Evolutionary conservation across 37 sponge, comb jelly and placozoan species (phyloP).

Genomic region (Mnemiopsis leidyi): DNA sequence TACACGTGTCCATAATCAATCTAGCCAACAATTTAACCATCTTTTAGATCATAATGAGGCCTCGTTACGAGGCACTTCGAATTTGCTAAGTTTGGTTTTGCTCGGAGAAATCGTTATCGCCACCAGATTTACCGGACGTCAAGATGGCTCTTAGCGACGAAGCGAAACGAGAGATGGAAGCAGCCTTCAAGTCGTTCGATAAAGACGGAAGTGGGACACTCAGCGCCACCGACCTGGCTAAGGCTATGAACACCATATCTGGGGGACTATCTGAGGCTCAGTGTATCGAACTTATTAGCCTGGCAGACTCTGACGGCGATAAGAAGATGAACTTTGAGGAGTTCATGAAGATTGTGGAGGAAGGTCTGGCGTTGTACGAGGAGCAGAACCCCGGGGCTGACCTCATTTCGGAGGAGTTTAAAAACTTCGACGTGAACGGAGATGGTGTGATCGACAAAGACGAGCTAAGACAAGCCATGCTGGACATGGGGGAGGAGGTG

Average conservation of each 20-base stretch:
- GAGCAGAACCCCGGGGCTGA: background rate
- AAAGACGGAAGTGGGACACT: constrained; percentile 1
- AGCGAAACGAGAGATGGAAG: constrained; percentile 3
- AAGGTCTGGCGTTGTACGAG: background rate
- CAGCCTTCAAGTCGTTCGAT: background rate
- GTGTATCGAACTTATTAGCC: background rate
- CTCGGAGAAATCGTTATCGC: background rate
- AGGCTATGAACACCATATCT: background rate
- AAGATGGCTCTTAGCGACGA: background rate
- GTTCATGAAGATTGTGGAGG: constrained; percentile 18
- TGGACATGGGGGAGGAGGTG: constrained; percentile 15
- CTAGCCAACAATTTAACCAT: background rate
- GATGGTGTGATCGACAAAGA: constrained; percentile 9
- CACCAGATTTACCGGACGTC: background rate
- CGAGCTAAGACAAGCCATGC: constrained; percentile 31
- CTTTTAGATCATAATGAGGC: background rate
- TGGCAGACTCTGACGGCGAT: constrained; percentile 21
- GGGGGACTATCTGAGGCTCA: background rate
- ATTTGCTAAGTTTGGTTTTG: background rate
- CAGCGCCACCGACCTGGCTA: background rate
- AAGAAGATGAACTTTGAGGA: background rate
- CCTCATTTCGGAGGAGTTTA: constrained; percentile 22
- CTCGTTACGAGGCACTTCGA: background rate
- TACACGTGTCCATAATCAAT: background rate
- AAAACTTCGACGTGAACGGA: constrained; percentile 24